Percentiles rank a stretch among this genome's conserved stretches.
These are phyloP conservation scores for Alfaro cultratus DNA, from an alignment of 2,797 vertebrate species.

Conservation along the genomic window DNA sequence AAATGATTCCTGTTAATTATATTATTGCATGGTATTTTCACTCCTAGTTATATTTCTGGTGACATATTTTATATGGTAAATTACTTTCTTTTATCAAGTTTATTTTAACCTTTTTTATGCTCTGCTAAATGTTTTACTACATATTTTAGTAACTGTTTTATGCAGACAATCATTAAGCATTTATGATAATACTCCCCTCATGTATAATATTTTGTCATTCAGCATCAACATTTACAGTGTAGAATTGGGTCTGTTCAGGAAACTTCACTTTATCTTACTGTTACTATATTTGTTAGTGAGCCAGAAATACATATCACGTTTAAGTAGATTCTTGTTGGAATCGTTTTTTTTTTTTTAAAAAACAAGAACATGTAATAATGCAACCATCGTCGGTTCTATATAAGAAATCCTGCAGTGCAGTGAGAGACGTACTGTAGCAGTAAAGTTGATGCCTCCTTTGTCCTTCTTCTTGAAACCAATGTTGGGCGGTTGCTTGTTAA, in stretches of 20 bases:
- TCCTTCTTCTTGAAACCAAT: conserved; percentile 99
- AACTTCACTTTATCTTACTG: neutral
- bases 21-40: neutral
- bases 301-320: neutral
- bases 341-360: neutral
- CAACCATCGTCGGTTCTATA: neutral
- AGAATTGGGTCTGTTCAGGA: neutral
- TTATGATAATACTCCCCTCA: neutral
- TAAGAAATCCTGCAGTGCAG: neutral
- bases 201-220: neutral
- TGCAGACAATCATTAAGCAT: neutral
- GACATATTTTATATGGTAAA: neutral
- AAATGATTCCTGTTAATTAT: neutral
- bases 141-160: neutral
- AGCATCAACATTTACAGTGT: neutral
- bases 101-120: neutral
- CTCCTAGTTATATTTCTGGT: neutral
- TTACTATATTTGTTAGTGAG: neutral
- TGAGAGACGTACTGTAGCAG: conserved; percentile 86
- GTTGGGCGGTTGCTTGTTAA: conserved; percentile 97
- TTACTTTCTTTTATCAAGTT: neutral
- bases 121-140: neutral
- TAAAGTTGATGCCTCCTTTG: conserved; percentile 99
- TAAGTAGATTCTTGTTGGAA: neutral
- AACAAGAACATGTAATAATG: neutral